Base-by-base conservation (phyloP, 2,113 vertebrate species). In the Ailurus styani region DNA sequence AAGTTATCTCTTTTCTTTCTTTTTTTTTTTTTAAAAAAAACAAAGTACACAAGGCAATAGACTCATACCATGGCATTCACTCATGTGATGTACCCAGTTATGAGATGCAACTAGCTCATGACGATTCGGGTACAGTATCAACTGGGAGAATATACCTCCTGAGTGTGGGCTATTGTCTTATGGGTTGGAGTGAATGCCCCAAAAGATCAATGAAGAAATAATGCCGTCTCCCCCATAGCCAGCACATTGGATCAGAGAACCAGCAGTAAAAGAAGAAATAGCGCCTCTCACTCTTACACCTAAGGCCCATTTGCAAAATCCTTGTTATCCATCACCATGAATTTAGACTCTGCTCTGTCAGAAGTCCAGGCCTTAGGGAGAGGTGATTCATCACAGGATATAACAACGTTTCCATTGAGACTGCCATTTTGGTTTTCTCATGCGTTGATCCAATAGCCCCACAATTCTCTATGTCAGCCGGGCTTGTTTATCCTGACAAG, bases 121-220 rank as follows among this genome's bases (percentile, higher is more conserved):
- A 78, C 21, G 34, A 8, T 62, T n/a, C 25, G 20, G n/a, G 29
- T 10, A 81, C 31, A 54, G n/a, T 23, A n/a, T 87, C 47, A n/a
- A 8, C 21, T 42, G 6, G 34, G 18, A 40, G 27, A 94, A 54
- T 52, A 66, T 13, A 50, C 2, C 7, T 29, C 31, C 15, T 31
- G 20, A 60, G 23, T 64, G 25, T 45, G 52, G 15, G 14, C 6
- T 87, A n/a, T 21, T 23, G 45, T 55, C 29, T 29, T 18, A 7
- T 1, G 31, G 57, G 20, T 13, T 31, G 2, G 17, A 31, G 1
- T 25, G 20, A 25, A 13, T 20, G 1, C 27, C 5, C 2, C 37
- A 8, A 75, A 55, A 45, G 50, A 27, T 31, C 57, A 68, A 17
- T 25, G 6, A 57, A 79, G 57, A 75, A 40, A 57, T 25, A 68